Evolutionary conservation across 2,113 vertebrate species (phyloP), one percentile per base, ranked within the genome.

Genomic region (Coregonus clupeaformis): DNA sequence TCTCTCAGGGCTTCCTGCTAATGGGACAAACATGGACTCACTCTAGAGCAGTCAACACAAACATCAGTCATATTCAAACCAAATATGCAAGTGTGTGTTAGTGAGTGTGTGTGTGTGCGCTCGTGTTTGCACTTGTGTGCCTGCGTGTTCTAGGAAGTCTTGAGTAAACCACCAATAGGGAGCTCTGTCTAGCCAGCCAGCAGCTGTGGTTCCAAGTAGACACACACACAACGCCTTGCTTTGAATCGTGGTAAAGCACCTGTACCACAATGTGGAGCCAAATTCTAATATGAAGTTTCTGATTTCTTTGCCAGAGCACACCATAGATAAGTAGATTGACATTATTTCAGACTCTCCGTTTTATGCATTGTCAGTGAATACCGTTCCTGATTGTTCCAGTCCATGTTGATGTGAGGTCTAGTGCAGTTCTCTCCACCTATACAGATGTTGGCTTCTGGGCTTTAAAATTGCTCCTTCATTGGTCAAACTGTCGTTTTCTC

Each of bases 21-120:
- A 71, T 65, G 76, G 75, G 68, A 76, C 72, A 72, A 83, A 86
- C 78, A 69, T 76, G 79, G 75, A 59, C 73, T 76, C 49, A 1
- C 63, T n/a, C 0, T 62, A 18, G 60, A 80, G 77, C 67, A 11
- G 69, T 32, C 69, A 71, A 25, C 69, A n/a, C 69, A 24, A 70
- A 66, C 71, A 25, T 79, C 68, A 42, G 70, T 77, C 69, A 66
- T 72, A 42, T 45, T 5, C 75, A 73, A 67, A 42, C 36, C 49
- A 66, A 72, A 71, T 74, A 67, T 71, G 6, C 4, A 60, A 4
- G 57, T 22, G 57, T 7, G 57, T 60, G 57, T 60, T 13, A 60
- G 57, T 60, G 57, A 7, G 20, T 22, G 57, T 60, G 57, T 60
- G 20, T 16, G 1, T 20, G 52, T 55, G 52, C 1, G 4, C 16